Evolutionary conservation across 2,888 invertebrate species (phyloP).

Genomic region (Galeruca laticollis): DNA sequence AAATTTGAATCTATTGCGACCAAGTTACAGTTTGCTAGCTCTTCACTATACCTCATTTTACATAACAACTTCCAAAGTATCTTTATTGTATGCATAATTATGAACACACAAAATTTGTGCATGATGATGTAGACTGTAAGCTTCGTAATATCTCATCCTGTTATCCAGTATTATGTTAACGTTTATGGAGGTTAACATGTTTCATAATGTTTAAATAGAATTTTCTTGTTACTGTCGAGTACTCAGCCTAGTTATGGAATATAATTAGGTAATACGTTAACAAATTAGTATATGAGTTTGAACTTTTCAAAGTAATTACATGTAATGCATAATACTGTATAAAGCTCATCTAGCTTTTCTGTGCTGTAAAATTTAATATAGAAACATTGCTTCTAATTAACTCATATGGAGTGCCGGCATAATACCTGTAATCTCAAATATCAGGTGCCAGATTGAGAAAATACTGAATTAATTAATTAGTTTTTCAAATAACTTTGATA

Average conservation of each 20-base stretch:
- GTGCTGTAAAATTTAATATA: neutral
- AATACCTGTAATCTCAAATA: neutral
- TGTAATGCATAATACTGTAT: neutral
- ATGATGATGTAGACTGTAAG: conserved; percentile 26
- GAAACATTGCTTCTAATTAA: neutral
- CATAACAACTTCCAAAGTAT: conserved; percentile 38
- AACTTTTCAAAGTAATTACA: neutral
- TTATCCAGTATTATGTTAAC: conserved; percentile 36
- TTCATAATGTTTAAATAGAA: conserved; percentile 19
- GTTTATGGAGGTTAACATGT: conserved; percentile 33
- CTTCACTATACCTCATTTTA: conserved; percentile 4
- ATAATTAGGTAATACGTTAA: conserved; percentile 1
- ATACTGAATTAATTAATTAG: too few species aligned
- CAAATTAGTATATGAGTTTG: neutral
- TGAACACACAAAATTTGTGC: conserved; percentile 40
- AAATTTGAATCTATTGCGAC: neutral
- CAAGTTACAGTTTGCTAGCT: neutral
- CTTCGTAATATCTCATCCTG: conserved; percentile 39
- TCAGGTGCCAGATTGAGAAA: too few species aligned
- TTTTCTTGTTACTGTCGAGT: conserved; percentile 17
- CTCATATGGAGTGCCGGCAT: neutral
- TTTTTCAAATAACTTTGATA: too few species aligned
- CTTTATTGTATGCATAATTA: conserved; percentile 43
- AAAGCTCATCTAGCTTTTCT: neutral
- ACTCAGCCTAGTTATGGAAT: neutral